Percentiles rank a stretch among this genome's conserved stretches.
Conservation (phyloP, 2,797 vertebrate species). For the Poliocrania exsul region DNA sequence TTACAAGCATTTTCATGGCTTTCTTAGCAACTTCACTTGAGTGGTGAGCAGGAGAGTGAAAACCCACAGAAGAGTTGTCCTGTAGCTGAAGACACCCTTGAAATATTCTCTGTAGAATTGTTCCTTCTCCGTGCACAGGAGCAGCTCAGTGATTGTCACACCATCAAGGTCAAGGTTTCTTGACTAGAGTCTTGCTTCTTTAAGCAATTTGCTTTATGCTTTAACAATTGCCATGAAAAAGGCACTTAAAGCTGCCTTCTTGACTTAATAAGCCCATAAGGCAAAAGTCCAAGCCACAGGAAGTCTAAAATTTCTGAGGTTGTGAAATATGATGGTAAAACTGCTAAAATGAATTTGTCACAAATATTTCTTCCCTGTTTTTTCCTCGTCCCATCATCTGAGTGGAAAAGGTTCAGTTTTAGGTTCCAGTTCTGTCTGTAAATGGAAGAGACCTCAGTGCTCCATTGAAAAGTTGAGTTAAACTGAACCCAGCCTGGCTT, state of each 20-base stretch:
- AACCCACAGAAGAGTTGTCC: not conserved
- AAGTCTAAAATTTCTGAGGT: slow-evolving; percentile 66
- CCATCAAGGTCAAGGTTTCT: not conserved
- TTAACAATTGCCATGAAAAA: slow-evolving; percentile 39
- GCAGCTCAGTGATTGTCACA: not conserved
- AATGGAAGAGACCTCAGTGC: not conserved
- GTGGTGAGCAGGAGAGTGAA: not conserved
- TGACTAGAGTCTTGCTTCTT: not conserved
- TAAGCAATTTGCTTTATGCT: not conserved
- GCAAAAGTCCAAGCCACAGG: slow-evolving; percentile 62
- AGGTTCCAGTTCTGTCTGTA: not conserved
- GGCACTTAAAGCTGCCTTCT: slow-evolving; percentile 35
- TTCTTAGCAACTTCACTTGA: not conserved
- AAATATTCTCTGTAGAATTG: not conserved
- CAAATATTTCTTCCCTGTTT: slow-evolving; percentile 55
- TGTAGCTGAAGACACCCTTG: not conserved
- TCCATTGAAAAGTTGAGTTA: not conserved
- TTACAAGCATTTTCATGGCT: not conserved
- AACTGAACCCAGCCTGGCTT: not conserved
- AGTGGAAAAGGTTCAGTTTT: slow-evolving; percentile 34
- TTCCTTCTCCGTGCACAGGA: not conserved
- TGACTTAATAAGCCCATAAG: slow-evolving; percentile 43
- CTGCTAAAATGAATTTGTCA: slow-evolving; percentile 56
- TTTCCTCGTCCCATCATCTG: slow-evolving; percentile 25
- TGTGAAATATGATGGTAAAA: slow-evolving; percentile 61